Evolutionary conservation across 2,797 vertebrate species (phyloP), one percentile per base, ranked within the genome.

Genomic region (Sebastes vulpes): DNA sequence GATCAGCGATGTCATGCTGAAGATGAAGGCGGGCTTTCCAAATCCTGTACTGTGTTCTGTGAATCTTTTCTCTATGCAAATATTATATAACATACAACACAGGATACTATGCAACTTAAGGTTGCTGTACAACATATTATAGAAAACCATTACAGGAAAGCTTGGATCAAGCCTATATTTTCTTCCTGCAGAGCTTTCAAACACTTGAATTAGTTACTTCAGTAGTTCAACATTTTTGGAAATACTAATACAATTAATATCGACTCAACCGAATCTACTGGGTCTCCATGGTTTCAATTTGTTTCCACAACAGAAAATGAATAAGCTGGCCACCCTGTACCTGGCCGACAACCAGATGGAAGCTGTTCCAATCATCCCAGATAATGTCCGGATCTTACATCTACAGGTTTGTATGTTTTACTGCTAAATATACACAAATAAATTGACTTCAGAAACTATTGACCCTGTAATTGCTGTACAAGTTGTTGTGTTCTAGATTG

Each of bases 321-420:
- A 91, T 82, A 97, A 94, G 56, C 89, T 99, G 84, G 85, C 88
- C 35, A 98, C 95, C 87, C 95, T 99, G 81, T 98, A 96, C 87
- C 84, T 99, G 85, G 97, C 96, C 28, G 89, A 98, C 86, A 99
- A 99, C 0, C 92, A 96, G 75, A 93, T 99, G 88, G 97, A 99
- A 77, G 97, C 97, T 1, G 97, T 99, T 79, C 99, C 99, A 21
- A 89, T 97, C 18, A 96, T 99, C 88, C 98, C 99, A 0, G 98
- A 99, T 84, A 97, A 88, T 1, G 96, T 99, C 46, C 97, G 97
- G 46, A 94, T 96, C 69, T 93, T 99, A 83, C 98, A 99, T 82
- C 96, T 99, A 77, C 98, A 99, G 97, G 99, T 99, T 65, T 75
- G 63, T 28, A 58, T 61, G 3, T 53, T 53, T 67, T 10, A 60